Base-by-base conservation (phyloP, 2,888 invertebrate genomes). In the Drosophila borealis region DNA sequence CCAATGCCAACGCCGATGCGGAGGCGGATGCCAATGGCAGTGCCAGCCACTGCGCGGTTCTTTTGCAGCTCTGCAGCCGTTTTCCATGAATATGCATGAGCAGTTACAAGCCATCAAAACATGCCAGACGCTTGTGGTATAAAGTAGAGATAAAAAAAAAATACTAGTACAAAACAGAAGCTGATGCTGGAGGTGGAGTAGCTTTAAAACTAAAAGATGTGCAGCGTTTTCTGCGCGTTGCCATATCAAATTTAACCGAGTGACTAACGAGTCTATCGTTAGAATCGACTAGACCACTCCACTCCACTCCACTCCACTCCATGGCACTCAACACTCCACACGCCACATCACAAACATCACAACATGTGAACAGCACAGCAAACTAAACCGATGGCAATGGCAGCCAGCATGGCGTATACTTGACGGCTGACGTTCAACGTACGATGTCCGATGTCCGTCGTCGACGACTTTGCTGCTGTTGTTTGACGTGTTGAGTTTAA, bases 401-500 rank as follows among this genome's bases (percentile, higher is more conserved):
- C 65, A 70, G 73, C 70, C 71, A 76, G 63, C 82, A 69, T 82
- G 83, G 70, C 82, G 82, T 76, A 87, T 85, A 82, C 83, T 82
- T 88, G 86, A 85, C 70, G 82, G 74, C 69, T 68, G 82, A 63
- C 71, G 83, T 70, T 73, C 46, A 39, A 19, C 34, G 53, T 61
- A n/a, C 49, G 29, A 8, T 29, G 33, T 41, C 51, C 75, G 25
- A 0, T 11, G 44, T 13, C 44, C 44, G 44, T 0, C 34, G 54
- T 21, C 44, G 34, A 14, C 34, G 34, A 55, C 55, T 55, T 55
- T 62, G 55, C 25, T 66, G 75, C 69, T 80, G 84, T 83, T 86
- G 79, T 78, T 88, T 83, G 84, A 86, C 89, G 89, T 83, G 89
- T 84, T 74, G 84, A 81, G 84, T 86, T 84, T 84, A 84, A 84